Conservation (phyloP, 2,888 invertebrate species). For the Thecophora atra region DNA sequence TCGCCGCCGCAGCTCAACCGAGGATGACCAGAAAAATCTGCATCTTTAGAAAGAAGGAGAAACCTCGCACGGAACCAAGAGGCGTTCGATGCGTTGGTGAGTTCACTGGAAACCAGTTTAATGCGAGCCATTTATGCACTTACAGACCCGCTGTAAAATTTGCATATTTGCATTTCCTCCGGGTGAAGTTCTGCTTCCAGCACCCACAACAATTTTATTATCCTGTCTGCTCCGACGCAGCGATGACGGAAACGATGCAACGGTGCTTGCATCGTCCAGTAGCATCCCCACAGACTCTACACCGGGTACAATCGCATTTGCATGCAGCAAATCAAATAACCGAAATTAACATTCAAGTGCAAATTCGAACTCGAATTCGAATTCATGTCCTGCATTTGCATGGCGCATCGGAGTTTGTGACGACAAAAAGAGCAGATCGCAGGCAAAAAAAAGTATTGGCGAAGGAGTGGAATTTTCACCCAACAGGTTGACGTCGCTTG, state of each 20-base stretch:
- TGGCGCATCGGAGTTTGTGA: neutral
- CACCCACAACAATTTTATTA: slow-evolving; percentile 18
- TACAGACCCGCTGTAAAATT: slow-evolving; percentile 31
- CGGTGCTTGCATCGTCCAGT: slow-evolving; percentile 3
- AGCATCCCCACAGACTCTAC: neutral
- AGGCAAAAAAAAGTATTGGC: neutral
- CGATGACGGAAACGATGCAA: slow-evolving; percentile 13
- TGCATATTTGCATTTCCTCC: slow-evolving; percentile 24
- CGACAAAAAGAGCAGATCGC: neutral
- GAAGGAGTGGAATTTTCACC: neutral
- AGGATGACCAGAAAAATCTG: neutral
- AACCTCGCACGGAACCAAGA: neutral
- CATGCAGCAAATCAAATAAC: slow-evolving; percentile 17
- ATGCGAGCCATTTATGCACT: slow-evolving; percentile 52
- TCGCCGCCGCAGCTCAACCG: neutral
- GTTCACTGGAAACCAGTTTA: slow-evolving; percentile 40
- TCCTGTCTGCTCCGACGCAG: neutral
- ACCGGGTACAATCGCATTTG: slow-evolving; percentile 14
- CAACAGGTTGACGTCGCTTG: neutral
- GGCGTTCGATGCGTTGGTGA: neutral
- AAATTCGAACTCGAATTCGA: slow-evolving; percentile 29
- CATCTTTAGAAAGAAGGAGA: neutral
- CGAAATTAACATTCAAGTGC: slow-evolving; percentile 12
- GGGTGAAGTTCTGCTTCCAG: neutral
- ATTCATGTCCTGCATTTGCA: neutral